Evolutionary conservation across 2,888 invertebrate species (phyloP).

Genomic region (Sesia apiformis): DNA sequence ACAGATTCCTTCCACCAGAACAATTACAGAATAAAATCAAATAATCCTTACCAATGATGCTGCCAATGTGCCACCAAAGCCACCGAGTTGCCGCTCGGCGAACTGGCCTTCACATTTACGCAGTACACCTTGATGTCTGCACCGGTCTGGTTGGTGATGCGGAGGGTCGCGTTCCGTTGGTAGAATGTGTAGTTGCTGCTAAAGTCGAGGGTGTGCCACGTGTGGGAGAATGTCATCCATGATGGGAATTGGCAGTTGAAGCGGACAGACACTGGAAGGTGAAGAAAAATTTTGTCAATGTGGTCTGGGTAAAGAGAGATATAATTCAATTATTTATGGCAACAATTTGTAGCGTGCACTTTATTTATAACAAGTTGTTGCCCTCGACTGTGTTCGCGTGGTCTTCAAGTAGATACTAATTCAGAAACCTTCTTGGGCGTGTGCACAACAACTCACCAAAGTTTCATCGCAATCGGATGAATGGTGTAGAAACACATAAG

Average conservation of each 20-base stretch:
- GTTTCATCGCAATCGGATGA: no score
- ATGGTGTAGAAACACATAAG: no score
- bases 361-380: no score
- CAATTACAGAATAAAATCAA: not conserved
- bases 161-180: slow-evolving; percentile 83
- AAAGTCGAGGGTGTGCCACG: slow-evolving; percentile 93
- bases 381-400: no score
- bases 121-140: slow-evolving; percentile 80
- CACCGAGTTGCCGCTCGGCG: slow-evolving; percentile 63
- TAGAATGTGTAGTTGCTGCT: slow-evolving; percentile 90
- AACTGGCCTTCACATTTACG: slow-evolving; percentile 75
- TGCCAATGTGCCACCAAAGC: slow-evolving; percentile 74
- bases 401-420: no score
- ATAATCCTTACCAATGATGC: slow-evolving; percentile 58
- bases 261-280: slow-evolving; percentile 77
- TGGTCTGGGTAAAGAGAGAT: no score
- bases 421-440: no score
- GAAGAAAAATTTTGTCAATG: no score
- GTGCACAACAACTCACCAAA: no score
- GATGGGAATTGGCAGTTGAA: slow-evolving; percentile 89
- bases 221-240: slow-evolving; percentile 88
- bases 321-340: no score
- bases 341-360: no score
- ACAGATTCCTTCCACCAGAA: no score
- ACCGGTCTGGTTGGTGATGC: slow-evolving; percentile 78